Evolutionary conservation across 2,888 invertebrate genomes (phyloP).

Genomic region (Catocala fraxini): DNA sequence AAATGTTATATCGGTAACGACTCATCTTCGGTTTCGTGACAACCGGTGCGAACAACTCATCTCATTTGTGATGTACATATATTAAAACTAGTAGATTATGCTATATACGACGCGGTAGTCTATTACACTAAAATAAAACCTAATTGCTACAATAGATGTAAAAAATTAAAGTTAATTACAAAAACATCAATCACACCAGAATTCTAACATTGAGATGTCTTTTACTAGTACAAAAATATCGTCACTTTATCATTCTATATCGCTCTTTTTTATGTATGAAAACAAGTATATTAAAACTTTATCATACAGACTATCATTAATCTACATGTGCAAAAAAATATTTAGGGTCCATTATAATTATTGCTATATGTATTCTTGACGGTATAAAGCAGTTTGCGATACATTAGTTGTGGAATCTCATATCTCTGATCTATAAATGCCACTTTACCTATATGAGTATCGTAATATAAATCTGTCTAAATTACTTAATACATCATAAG

Average conservation of each 20-base stretch:
- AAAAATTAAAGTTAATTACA: conserved; percentile 46
- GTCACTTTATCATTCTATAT: conserved; percentile 53
- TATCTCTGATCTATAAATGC: conserved; percentile 43
- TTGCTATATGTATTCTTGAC: conserved; percentile 27
- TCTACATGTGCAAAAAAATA: conserved; percentile 44
- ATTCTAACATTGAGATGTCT: conserved; percentile 65
- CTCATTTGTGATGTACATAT: conserved; percentile 66
- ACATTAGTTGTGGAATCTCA: conserved; percentile 38
- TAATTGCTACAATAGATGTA: conserved; percentile 50
- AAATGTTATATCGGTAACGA: conserved; percentile 68
- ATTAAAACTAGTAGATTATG: conserved; percentile 73
- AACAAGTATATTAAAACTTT: conserved; percentile 34
- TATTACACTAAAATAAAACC: conserved; percentile 53
- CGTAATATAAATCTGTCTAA: conserved; percentile 55
- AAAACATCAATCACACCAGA: conserved; percentile 52
- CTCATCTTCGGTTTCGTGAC: conserved; percentile 64
- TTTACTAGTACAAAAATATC: conserved; percentile 83
- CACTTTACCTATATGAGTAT: conserved; percentile 55
- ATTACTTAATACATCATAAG: conserved; percentile 53
- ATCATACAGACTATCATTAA: conserved; percentile 30
- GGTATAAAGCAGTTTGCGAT: conserved; percentile 36
- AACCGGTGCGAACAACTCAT: conserved; percentile 54
- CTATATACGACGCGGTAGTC: conserved; percentile 55
- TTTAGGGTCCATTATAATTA: conserved; percentile 36
- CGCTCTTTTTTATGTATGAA: conserved; percentile 45